phyloP scores from a whole-genome alignment of 2,113 vertebrate species.

The Hemiscyllium ocellatum region DNA sequence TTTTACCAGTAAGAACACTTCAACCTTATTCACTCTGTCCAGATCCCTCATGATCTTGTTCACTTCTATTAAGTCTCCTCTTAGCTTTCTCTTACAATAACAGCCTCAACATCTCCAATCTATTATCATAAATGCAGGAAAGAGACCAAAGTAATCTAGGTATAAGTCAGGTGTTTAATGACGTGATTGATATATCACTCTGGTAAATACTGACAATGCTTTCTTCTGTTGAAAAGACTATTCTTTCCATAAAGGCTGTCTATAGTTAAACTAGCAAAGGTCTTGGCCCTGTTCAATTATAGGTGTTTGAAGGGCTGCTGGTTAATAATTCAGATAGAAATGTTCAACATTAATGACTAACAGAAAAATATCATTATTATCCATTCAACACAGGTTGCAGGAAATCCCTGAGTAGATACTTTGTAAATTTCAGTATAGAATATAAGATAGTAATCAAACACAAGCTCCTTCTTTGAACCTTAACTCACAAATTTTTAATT shows the following conservation, averaged over 20 bases:
- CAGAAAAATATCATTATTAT: not conserved
- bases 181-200: not conserved
- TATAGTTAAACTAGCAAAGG: not conserved
- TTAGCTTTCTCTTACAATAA: not conserved
- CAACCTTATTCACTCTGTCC: too few species aligned
- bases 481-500: not conserved
- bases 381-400: not conserved
- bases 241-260: not conserved
- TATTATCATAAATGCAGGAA: not conserved
- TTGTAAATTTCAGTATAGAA: not conserved
- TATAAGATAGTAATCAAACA: not conserved
- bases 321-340: not conserved
- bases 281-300: not conserved
- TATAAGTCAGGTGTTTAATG: not conserved
- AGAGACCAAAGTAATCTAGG: not conserved
- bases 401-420: not conserved
- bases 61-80: not conserved
- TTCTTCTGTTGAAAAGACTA: not conserved
- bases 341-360: not conserved
- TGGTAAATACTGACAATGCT: not conserved
- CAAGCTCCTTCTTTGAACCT: not conserved
- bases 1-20: not conserved
- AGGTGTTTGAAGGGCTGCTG: not conserved
- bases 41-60: not conserved
- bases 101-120: not conserved